phyloP scores from a whole-genome alignment of 1,140 invertebrate genomes.

The Grapholita molesta region DNA sequence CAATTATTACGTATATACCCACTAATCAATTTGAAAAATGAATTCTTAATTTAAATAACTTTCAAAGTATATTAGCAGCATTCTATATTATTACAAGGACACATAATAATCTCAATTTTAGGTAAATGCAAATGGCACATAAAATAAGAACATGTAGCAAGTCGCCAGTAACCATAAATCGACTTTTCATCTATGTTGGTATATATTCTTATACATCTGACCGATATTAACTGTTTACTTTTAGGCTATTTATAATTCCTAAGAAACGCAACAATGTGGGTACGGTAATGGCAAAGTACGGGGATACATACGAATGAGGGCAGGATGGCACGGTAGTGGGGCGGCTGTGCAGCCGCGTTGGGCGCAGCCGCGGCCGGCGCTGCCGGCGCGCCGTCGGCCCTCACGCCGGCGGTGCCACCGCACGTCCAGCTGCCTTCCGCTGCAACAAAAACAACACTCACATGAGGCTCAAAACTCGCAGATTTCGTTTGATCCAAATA shows the following conservation, averaged over 20 bases:
- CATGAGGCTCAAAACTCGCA: background rate
- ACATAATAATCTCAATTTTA: no score
- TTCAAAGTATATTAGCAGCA: no score
- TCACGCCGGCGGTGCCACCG: conserved; percentile 81
- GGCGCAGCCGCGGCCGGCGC: conserved; percentile 84
- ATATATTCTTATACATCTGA: no score
- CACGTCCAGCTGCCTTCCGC: conserved; percentile 90
- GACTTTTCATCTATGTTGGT: no score
- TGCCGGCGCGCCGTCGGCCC: conserved; percentile 80
- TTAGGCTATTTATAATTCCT: background rate
- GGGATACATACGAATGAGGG: conserved; percentile 84
- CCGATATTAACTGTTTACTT: no score
- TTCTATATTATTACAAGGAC: no score
- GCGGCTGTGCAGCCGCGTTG: conserved; percentile 70
- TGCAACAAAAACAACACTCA: conserved; percentile 37
- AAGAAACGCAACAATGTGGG: background rate
- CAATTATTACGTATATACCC: background rate
- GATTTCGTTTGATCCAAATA: no score
- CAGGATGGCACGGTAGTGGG: conserved; percentile 85
- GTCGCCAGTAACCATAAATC: no score
- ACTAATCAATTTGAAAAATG: background rate
- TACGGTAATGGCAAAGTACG: background rate
- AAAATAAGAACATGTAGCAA: no score
- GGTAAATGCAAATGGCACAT: no score
- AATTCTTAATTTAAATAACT: no score